Evolutionary conservation across 2,888 invertebrate genomes (phyloP).

Genomic region (Hyposoter dolosus): DNA sequence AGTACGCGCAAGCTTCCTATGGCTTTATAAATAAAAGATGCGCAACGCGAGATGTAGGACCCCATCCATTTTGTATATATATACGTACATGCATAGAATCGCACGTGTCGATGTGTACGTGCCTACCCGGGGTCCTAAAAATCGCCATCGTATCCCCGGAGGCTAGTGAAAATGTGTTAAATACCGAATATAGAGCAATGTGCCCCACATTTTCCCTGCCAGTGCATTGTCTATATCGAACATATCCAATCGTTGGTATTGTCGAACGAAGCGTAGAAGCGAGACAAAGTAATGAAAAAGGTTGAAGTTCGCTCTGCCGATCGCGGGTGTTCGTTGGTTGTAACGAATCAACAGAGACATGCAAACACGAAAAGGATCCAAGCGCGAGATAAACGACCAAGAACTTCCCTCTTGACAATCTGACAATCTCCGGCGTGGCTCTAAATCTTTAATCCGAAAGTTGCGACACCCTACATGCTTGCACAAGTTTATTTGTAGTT

Average conservation of each 20-base stretch:
- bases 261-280: not conserved
- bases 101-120: not conserved
- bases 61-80: constrained; percentile 38
- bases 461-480: not conserved
- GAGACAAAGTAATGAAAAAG: not conserved
- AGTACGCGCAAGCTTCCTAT: constrained; percentile 26
- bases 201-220: not conserved
- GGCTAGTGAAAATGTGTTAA: not conserved
- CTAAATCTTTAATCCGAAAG: not conserved
- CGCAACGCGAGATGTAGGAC: constrained; percentile 38
- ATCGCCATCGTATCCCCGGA: not conserved
- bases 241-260: not conserved
- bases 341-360: not conserved
- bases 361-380: not conserved
- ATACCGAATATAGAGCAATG: not conserved
- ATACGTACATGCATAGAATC: not conserved
- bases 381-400: not conserved
- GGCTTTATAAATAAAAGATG: constrained; percentile 65
- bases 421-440: not conserved
- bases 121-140: not conserved
- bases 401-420: not conserved
- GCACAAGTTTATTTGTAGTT: constrained; percentile 3
- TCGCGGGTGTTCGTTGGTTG: not conserved
- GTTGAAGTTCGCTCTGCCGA: not conserved
- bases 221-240: not conserved